Percentiles rank a stretch among this genome's conserved stretches.
These are phyloP conservation scores for Oxyruncus cristatus DNA, from an alignment of 2,113 vertebrate genomes.

Conservation along the genomic window DNA sequence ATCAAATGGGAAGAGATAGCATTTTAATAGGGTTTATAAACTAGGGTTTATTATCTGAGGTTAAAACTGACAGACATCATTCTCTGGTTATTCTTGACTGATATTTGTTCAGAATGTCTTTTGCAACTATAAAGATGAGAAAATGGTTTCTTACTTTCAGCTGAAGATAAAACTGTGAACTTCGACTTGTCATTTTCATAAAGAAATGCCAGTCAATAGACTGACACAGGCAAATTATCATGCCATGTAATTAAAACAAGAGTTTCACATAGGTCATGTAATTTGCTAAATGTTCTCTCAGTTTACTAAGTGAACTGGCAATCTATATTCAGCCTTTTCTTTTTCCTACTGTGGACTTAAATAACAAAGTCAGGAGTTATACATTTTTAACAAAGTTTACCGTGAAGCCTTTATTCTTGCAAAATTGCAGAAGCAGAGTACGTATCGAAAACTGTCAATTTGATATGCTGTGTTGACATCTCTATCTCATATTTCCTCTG, in stretches of 20 bases:
- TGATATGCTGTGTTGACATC: not conserved
- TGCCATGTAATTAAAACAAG: not conserved
- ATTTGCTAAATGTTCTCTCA: not conserved
- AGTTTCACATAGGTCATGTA: not conserved
- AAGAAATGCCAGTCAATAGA: not conserved
- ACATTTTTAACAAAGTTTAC: not conserved
- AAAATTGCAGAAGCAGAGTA: not conserved
- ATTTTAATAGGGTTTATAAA: not conserved
- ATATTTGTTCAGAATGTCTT: not conserved
- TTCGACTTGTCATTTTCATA: not conserved
- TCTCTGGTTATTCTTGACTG: not conserved
- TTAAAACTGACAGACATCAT: not conserved
- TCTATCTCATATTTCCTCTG: not conserved
- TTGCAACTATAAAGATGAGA: not conserved
- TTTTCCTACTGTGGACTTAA: not conserved
- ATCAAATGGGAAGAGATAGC: not conserved
- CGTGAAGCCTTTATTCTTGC: not conserved
- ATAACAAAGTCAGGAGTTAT: not conserved
- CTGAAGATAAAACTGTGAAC: not conserved
- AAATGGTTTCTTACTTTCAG: not conserved
- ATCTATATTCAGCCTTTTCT: not conserved
- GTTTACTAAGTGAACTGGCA: not conserved
- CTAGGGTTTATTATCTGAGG: not conserved
- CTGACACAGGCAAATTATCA: constrained; percentile 10
- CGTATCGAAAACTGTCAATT: not conserved